Base-by-base conservation (phyloP, 2,113 vertebrate genomes). In the Nycticebus coucang region DNA sequence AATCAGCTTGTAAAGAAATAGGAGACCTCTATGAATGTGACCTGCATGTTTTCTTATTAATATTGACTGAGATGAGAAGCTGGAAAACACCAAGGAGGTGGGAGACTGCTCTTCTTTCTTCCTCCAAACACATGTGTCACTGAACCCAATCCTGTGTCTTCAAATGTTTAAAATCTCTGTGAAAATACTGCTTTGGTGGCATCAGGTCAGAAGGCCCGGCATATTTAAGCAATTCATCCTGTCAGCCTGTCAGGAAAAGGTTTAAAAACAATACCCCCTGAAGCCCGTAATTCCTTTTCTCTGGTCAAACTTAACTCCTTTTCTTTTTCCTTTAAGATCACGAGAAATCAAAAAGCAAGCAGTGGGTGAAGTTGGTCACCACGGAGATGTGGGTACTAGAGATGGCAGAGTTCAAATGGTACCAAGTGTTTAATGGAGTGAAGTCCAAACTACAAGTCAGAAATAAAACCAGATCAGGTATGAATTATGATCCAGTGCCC, bases 381-480 rank as follows among this genome's bases (percentile, higher is more conserved):
- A 45, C 26, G 21, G 28, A 82, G 24, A 91, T 41, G 10, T 69
- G 11, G 86, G 21, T 37, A 35, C 50, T n/a, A 64, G 33, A 62
- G 37, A 59, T 17, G 45, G n/a, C 21, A 21, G 30, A 12, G 26
- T 84, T 81, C 55, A 78, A 53, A 82, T 57, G 68, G 87, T 21
- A 53, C 19, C 30, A 72, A 64, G 12, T 64, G 2, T 57, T 33
- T 87, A 80, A 19, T 33, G 30, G 71, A 62, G 7, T 13, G 75
- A 94, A 92, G 59, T 84, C 71, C 78, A 93, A 80, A 71, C 80
- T 35, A 22, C 7, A 33, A 95, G 86, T 71, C 41, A 75, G 69
- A 86, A 91, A 53, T 90, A 85, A 96, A 86, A 78, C n/a, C 55
- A 93, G 64, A 75, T 87, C 94, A 89, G 66, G 7, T 19, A 21